Conservation (phyloP, 2,113 vertebrate species). For the Neotoma lepida region DNA sequence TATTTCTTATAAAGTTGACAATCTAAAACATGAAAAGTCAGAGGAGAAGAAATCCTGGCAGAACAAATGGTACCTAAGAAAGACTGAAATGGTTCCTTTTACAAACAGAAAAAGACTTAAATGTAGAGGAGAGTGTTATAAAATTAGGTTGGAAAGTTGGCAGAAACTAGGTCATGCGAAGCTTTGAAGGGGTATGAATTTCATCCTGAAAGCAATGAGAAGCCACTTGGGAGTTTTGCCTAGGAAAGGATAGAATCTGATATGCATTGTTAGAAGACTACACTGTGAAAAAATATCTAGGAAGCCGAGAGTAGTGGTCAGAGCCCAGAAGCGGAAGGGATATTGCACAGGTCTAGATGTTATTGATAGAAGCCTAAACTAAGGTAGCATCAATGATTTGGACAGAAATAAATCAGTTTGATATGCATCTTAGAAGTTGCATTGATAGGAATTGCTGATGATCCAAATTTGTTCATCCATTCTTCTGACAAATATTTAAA, state of each 20-base stretch:
- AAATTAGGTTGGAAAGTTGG: conserved; percentile 36
- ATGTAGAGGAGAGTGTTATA: conserved; percentile 17
- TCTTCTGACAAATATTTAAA: conserved; percentile 17
- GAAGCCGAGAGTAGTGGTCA: not conserved
- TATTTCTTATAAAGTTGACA: conserved; percentile 13
- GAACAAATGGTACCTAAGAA: conserved; percentile 3
- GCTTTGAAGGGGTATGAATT: conserved; percentile 24
- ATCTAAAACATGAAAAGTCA: conserved; percentile 28
- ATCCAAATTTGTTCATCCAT: not conserved
- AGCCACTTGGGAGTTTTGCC: conserved; percentile 10
- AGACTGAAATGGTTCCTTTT: not conserved
- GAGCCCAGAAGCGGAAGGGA: not conserved
- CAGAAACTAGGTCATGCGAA: conserved; percentile 25
- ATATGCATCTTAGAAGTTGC: not conserved
- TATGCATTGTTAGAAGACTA: conserved; percentile 21
- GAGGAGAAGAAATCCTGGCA: conserved; percentile 5
- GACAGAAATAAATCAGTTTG: conserved; percentile 21
- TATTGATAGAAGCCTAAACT: not conserved
- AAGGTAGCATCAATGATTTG: not conserved
- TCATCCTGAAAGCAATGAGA: conserved; percentile 14
- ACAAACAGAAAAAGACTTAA: conserved; percentile 1
- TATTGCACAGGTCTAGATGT: not conserved
- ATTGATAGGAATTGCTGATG: not conserved
- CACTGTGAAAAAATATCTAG: not conserved
- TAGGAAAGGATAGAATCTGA: not conserved